Percentiles rank a stretch among this genome's conserved stretches.
phyloP scores from a whole-genome alignment of 2,888 invertebrate species.

The Malthinus seriepunctatus region DNA sequence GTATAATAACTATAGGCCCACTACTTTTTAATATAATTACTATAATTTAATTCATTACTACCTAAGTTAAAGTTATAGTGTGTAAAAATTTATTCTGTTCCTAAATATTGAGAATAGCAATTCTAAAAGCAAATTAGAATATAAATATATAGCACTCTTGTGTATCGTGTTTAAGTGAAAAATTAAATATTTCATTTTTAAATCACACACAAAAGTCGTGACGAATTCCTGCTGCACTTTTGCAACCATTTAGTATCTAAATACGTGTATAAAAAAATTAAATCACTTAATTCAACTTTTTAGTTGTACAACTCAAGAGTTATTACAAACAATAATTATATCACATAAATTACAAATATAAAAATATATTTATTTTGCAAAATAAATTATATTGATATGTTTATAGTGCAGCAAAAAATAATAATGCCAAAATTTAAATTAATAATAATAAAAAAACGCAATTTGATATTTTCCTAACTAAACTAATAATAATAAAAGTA shows the following conservation, averaged over 20 bases:
- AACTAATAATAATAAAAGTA: slow-evolving; percentile 28
- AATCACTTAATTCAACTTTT: neutral
- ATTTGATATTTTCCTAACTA: slow-evolving; percentile 38
- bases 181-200: neutral
- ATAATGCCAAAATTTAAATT: slow-evolving; percentile 26
- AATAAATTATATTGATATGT: slow-evolving; percentile 34
- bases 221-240: slow-evolving; percentile 17
- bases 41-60: slow-evolving; percentile 49
- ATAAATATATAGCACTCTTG: slow-evolving; percentile 2
- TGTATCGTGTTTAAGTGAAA: neutral
- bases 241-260: slow-evolving; percentile 1
- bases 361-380: slow-evolving; percentile 28
- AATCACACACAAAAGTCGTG: too few relatives aligned
- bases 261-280: slow-evolving; percentile 1
- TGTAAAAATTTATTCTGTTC: slow-evolving; percentile 3
- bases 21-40: slow-evolving; percentile 44
- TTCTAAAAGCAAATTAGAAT: slow-evolving; percentile 4
- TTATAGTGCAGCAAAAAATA: slow-evolving; percentile 37
- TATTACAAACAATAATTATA: slow-evolving; percentile 5
- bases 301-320: neutral
- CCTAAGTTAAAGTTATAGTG: slow-evolving; percentile 44
- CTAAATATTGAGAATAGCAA: slow-evolving; percentile 5
- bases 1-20: slow-evolving; percentile 52
- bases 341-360: slow-evolving; percentile 22
- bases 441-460: slow-evolving; percentile 19